Percentiles rank a stretch among this genome's conserved stretches.
Evolutionary conservation across 2,113 vertebrate species (phyloP).

Genomic region (Micromys minutus): DNA sequence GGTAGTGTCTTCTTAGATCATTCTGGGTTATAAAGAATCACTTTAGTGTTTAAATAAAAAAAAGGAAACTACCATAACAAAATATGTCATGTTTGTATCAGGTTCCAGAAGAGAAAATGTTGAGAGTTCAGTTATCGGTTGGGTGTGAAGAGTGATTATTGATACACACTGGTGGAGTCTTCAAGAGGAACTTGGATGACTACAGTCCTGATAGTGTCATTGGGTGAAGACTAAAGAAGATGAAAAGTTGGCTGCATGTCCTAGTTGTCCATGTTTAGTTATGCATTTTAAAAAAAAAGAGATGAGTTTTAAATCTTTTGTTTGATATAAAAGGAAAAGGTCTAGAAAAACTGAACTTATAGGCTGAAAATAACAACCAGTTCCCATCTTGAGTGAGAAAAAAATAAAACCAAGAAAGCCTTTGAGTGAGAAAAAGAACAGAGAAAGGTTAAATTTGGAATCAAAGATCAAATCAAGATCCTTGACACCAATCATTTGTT

Average conservation of each 20-base stretch:
- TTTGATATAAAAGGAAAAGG: background rate
- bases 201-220: background rate
- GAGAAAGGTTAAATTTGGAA: slow-evolving; percentile 5
- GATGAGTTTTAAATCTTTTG: background rate
- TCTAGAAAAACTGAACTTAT: background rate
- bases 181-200: background rate
- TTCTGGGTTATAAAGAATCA: background rate
- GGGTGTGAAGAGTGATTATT: background rate
- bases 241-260: background rate
- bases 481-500: background rate
- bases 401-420: background rate
- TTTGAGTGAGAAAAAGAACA: slow-evolving; percentile 27
- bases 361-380: background rate
- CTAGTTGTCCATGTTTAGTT: background rate
- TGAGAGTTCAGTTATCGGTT: background rate
- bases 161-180: background rate
- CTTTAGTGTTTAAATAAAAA: background rate
- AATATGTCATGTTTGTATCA: background rate
- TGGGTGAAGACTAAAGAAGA: background rate
- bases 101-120: background rate
- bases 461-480: background rate
- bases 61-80: background rate
- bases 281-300: background rate
- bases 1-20: background rate
- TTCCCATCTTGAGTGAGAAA: background rate